Base-by-base conservation (phyloP, 1,140 invertebrate species). In the Dreissena polymorpha region DNA sequence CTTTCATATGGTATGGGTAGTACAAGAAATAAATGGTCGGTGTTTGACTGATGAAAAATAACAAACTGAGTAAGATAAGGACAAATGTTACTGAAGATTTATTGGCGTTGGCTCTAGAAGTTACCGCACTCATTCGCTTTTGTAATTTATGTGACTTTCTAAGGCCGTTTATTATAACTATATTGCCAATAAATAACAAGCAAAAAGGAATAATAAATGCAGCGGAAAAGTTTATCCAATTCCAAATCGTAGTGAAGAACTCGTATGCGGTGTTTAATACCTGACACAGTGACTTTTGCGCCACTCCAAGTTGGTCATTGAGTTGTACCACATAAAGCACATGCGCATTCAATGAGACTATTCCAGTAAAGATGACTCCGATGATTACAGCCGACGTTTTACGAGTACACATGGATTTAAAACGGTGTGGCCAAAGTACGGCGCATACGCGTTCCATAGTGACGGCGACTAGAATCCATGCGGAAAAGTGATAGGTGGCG, bases 391-490 rank as follows among this genome's bases (percentile, higher is more conserved):
- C 65, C 0, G 73, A 57, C 3, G 27, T 13, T 10, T n/a, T 51
- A 23, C 18, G 10, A 14, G 80, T 88, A 67, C 75, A 88, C 2
- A 73, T 67, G 14, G 39, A 29, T 53, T 64, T 75, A 0, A 79
- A 80, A 21, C 77, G 80, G 25, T 86, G 85, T 5, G 89, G 89
- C 53, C 85, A 76, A 21, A 84, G 85, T 7, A 89, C 85, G 14
- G 82, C 85, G 8, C 85, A 76, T 18, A 86, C 72, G 0, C 89
- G 77, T 57, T 90, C 88, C 18, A 86, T 25, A 16, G 89, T 88
- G 65, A 90, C 84, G 3, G 81, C 65, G 10, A 87, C 88, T 14
- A 89, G 65, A 13, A 86, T 74, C 88, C 88, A 90, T n/a, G 87
- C 70, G 3, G 88, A 89, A 57, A 72, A 73, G 55, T 87, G 74